A percentile compares a stretch with the other conserved stretches of the same genome.
phyloP scores from a whole-genome alignment of 2,113 vertebrate species.

The Istiophorus platypterus region DNA sequence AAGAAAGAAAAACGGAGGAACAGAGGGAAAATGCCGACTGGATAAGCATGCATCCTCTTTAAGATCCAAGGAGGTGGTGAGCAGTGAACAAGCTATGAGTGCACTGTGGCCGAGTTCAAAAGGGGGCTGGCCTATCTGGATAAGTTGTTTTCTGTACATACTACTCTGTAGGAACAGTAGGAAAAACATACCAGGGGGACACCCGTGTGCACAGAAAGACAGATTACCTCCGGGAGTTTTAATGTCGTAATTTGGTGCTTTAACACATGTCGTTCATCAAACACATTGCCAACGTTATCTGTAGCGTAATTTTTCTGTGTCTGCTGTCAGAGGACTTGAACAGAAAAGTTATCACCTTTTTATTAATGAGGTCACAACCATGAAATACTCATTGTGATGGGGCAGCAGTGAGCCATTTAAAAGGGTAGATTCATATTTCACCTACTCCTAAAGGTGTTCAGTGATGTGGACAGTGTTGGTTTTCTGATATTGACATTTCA shows the following conservation, averaged over 20 bases:
- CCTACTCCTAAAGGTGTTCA: not conserved
- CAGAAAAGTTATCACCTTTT: slow-evolving; percentile 51
- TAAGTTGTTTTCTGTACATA: slow-evolving; percentile 57
- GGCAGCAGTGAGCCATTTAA: slow-evolving; percentile 37
- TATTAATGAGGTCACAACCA: slow-evolving; percentile 55
- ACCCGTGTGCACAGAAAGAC: not conserved
- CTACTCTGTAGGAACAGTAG: slow-evolving; percentile 15
- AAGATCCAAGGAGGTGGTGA: slow-evolving; percentile 67
- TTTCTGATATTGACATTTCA: not conserved
- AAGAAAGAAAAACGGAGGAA: slow-evolving; percentile 69
- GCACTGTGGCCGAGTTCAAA: slow-evolving; percentile 49
- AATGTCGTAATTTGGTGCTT: slow-evolving; percentile 1
- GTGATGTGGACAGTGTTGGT: not conserved
- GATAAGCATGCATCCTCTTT: slow-evolving; percentile 79
- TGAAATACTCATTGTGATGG: slow-evolving; percentile 47
- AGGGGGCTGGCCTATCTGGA: slow-evolving; percentile 40
- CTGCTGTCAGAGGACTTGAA: slow-evolving; percentile 44
- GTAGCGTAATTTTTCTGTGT: slow-evolving; percentile 58
- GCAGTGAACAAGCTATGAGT: slow-evolving; percentile 59
- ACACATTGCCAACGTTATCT: slow-evolving; percentile 10
- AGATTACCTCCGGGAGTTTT: not conserved
- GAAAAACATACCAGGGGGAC: not conserved
- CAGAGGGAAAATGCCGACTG: slow-evolving; percentile 75
- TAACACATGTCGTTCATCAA: not conserved
- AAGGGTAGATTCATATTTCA: slow-evolving; percentile 15